Base-by-base conservation (phyloP, 1,140 invertebrate species). In the Drosophila elegans region DNA sequence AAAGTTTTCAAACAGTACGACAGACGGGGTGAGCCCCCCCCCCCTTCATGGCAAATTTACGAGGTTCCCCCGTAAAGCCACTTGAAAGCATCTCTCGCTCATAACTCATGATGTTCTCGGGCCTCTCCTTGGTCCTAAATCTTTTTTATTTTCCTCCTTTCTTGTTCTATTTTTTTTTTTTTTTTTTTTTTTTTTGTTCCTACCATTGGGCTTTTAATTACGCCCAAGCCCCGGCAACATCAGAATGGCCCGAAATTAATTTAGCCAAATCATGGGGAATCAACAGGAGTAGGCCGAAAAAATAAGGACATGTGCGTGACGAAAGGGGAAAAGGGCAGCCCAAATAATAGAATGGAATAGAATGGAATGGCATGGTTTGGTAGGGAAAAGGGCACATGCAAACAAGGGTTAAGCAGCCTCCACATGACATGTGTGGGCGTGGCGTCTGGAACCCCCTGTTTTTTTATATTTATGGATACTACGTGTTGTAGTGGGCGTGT, bases 401-500 rank as follows among this genome's bases (percentile, higher is more conserved):
- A 57, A 78, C 52, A 79, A 76, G 73, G 74, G 73, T 76, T 76
- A 68, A 76, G 45, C 74, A 67, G 49, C 74, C 48, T 42, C 49
- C 72, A 76, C 57, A 52, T 73, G 74, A 76, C 57, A 52, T 73
- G 74, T 55, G 53, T 53, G 59, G 61, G 67, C 32, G 46, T 48
- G 73, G 6, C 41, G 73, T 9, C 41, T 36, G 9, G n/a, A 41
- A 29, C 32, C 46, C 49, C 36, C 16, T 25, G 16, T 21, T 21
- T 21, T 59, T 82, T 82, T 88, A 86, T 86, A 86, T 86, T 86
- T 86, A 86, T 88, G 73, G 62, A 69, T 62, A 83, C 80, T 88
- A 89, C 83, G 83, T 89, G 83, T 84, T 80, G 76, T 88, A 84
- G 80, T 88, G 76, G 84, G 83, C 84, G 84, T 89, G 83, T 71